Evolutionary conservation across 2,113 vertebrate genomes (phyloP).

Genomic region (Miniopterus natalensis): DNA sequence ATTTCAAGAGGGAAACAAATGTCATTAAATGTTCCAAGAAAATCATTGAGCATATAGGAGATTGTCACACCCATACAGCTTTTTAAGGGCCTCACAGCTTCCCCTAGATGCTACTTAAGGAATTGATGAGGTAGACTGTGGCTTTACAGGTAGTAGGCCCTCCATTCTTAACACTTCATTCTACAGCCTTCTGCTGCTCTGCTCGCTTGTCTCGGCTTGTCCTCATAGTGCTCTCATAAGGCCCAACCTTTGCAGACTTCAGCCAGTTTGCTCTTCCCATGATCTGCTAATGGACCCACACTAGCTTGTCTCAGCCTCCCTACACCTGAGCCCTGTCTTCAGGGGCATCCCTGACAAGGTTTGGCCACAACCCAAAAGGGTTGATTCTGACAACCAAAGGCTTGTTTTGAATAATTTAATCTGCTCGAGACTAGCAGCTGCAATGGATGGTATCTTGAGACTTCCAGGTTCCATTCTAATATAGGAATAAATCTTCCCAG

Average conservation of each 20-base stretch:
- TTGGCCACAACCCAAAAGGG: conserved; percentile 6
- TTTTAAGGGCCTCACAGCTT: background rate
- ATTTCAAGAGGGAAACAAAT: background rate
- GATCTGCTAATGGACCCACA: background rate
- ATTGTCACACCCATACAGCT: background rate
- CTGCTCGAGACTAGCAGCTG: conserved; percentile 30
- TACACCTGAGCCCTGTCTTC: conserved; percentile 36
- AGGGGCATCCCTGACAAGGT: conserved; percentile 2
- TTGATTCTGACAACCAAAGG: background rate
- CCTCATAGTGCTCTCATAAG: background rate
- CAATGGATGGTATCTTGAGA: conserved; percentile 38
- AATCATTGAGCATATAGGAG: background rate
- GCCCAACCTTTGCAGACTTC: background rate
- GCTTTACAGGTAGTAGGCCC: background rate
- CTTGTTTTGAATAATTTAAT: conserved; percentile 63
- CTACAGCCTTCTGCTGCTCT: background rate
- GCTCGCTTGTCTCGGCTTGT: rapidly evolving
- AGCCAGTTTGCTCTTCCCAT: background rate
- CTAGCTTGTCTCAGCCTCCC: background rate
- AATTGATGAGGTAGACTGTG: background rate
- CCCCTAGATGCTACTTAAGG: background rate
- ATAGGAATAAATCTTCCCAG: conserved; percentile 62
- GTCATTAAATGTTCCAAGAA: conserved; percentile 28
- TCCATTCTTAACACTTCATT: background rate
- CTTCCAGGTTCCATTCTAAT: conserved; percentile 40